Evolutionary conservation across 92 coral and sea anemone species (phyloP), one percentile per base, ranked within the genome.

Genomic region (Umimayanthus chanpuru): DNA sequence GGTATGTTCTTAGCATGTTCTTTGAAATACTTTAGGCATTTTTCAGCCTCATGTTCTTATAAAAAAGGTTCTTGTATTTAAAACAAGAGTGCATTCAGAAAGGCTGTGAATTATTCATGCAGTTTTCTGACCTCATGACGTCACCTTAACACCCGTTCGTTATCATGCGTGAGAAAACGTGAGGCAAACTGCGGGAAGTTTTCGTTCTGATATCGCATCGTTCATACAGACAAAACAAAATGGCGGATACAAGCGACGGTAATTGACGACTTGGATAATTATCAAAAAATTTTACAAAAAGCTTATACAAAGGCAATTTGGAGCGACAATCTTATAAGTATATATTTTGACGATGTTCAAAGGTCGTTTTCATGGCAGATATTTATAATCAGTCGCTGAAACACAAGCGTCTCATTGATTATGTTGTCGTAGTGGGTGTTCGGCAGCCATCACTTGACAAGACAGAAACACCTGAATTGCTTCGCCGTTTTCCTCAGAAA

Each of bases 371-470:
- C 16, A 90, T 90, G 93, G 90, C 88, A 73, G 90, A 90, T 75
- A 80, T 53, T 18, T 81, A 86, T 53, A 87, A 87, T 76, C 88
- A 90, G 77, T 88, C 90, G 61, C 73, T 86, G 39, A 55, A 80
- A 12, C 95, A 94, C 38, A 90, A 90, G 76, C 90, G 99, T 65
- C 94, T 97, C 32, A 73, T 97, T 32, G 99, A 97, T 85, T 97
- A 95, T 89, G 95, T 97, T 74, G 79, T 97, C 85, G 97, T 95
- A n/a, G 99, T 97, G 68, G 99, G 99, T 0, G 99, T 95, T 3
- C 96, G 98, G n/a, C 93, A 94, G 56, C 99, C 99, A 32, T 93
- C 96, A 14, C 90, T 97, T 67, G 98, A 94, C 71, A 90, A 96
- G 6, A 95, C 98, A 1, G 96, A 97, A 72, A 97, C 99, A 40